Evolutionary conservation across 2,113 vertebrate genomes (phyloP), one percentile per base, ranked within the genome.

Genomic region (Climacteris rufus): DNA sequence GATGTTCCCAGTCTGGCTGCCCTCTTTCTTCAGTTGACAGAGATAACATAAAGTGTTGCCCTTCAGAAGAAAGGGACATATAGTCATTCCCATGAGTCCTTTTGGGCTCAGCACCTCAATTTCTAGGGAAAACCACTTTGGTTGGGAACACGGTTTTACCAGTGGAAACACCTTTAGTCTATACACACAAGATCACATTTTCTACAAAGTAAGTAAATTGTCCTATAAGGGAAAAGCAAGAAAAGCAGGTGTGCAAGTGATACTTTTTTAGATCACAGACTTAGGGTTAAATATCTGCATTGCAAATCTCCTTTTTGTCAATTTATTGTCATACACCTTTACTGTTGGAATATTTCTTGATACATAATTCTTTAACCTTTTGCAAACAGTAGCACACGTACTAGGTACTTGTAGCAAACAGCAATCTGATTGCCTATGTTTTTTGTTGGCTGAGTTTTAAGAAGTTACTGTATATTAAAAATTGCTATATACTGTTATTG

Each of bases 401-500:
- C n/a, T 52, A 81, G 42, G 42, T 88, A 33, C 53, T 80, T 76
- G 19, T 20, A 61, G 72, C 39, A 82, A 92, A 78, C 4, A n/a
- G 19, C 33, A 59, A 6, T 78, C 56, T 75, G 16, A 35, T 82
- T 83, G 49, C 49, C 60, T 57, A 5, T 66, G 40, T 0, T 54
- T 90, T 91, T 78, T 83, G 49, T 84, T 78, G 21, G 68, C 31
- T 8, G 56, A 84, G 50, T 61, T 77, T 88, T 87, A 96, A 90
- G 82, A 76, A 94, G 40, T 82, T 90, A 68, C n/a, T 70, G 52
- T 72, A n/a, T 76, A 91, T 93, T 96, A 94, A 94, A 96, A 96
- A 88, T 91, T 60, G 75, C 60, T 92, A 10, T n/a, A 44, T 94
- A 65, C 71, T 91, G 64, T 47, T 71, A 78, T 77, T 60, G 65